phyloP scores from a whole-genome alignment of 2,113 vertebrate genomes.

The Microtus ochrogaster region DNA sequence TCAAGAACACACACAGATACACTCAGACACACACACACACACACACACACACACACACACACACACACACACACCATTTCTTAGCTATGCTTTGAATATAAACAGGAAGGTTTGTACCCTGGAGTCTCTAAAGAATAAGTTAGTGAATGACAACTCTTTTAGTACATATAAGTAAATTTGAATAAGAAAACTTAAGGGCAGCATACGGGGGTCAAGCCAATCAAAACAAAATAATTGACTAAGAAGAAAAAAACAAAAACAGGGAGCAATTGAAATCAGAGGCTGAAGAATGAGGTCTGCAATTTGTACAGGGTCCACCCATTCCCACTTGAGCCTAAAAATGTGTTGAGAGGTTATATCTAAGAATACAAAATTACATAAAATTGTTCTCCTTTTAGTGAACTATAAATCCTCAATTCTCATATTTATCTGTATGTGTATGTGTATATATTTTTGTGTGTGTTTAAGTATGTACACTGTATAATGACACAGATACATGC shows the following conservation, averaged over 20 bases:
- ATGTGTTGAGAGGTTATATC: neutral
- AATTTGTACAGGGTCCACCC: neutral
- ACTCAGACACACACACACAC: no score
- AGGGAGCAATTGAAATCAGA: no score
- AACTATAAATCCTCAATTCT: neutral
- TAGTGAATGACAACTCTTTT: neutral
- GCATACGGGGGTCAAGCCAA: neutral
- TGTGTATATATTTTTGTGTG: neutral
- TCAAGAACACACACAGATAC: neutral
- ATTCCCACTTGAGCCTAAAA: neutral
- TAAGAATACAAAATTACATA: neutral
- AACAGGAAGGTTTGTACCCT: neutral
- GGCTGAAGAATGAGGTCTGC: neutral
- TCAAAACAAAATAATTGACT: neutral
- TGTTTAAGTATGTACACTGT: neutral
- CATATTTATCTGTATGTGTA: neutral
- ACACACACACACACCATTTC: neutral
- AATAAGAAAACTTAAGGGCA: neutral
- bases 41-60: neutral
- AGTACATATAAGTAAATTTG: neutral
- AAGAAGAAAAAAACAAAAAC: neutral
- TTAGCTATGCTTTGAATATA: neutral
- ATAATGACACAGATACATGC: neutral
- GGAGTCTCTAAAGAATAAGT: neutral
- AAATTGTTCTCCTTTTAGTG: neutral